These are phyloP conservation scores for Dermolepida albohirtum DNA, from an alignment of 2,888 invertebrate species.

Conservation along the genomic window DNA sequence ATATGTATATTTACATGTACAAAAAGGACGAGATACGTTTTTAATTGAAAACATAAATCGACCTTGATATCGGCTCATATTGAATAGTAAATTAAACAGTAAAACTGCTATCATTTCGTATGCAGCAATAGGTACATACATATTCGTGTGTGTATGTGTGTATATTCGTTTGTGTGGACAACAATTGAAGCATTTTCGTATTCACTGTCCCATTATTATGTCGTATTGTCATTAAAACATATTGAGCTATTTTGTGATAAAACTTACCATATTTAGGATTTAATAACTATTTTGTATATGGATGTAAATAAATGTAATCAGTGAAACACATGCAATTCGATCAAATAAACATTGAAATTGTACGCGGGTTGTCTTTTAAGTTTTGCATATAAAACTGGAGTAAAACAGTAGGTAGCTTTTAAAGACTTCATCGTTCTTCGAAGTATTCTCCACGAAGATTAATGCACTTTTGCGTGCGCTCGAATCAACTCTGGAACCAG, in stretches of 20 bases:
- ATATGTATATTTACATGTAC: too few species aligned
- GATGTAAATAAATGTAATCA: not conserved
- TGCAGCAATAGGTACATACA: constrained; percentile 43
- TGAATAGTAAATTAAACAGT: constrained; percentile 55
- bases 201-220: constrained; percentile 45
- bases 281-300: constrained; percentile 29
- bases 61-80: constrained; percentile 52
- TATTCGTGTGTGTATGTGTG: not conserved
- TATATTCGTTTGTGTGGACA: constrained; percentile 42
- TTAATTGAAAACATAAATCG: constrained; percentile 54
- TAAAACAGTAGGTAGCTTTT: too few species aligned
- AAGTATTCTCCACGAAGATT: too few species aligned
- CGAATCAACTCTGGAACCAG: too few species aligned
- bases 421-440: too few species aligned
- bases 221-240: constrained; percentile 49
- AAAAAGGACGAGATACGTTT: too few species aligned
- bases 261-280: constrained; percentile 40
- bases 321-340: too few species aligned
- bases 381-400: too few species aligned
- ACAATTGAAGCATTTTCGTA: constrained; percentile 50
- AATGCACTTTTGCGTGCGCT: too few species aligned
- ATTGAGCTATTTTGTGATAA: constrained; percentile 44
- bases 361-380: too few species aligned
- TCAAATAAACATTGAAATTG: too few species aligned
- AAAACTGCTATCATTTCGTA: constrained; percentile 53